Evolutionary conservation across 1,140 invertebrate genomes (phyloP).

Genomic region (Drosophila cardini): DNA sequence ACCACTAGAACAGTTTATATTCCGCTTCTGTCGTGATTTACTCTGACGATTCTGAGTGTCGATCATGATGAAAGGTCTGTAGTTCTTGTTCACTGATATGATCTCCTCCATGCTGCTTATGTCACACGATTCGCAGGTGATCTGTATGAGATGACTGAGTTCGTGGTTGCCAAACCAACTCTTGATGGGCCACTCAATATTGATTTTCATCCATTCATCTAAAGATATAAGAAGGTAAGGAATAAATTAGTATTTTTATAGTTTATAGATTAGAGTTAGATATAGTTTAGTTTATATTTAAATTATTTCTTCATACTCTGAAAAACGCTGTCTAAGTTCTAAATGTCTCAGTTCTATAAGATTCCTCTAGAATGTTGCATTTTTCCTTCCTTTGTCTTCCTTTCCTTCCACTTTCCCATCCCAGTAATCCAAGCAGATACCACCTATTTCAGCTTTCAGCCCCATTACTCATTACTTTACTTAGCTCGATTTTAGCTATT

Average conservation of each 20-base stretch:
- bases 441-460: too few relatives aligned
- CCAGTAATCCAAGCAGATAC: too few relatives aligned
- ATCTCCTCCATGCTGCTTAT: conserved; percentile 83
- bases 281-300: too few relatives aligned
- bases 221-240: conserved; percentile 45
- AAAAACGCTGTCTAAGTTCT: too few relatives aligned
- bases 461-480: neutral
- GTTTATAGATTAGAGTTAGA: too few relatives aligned
- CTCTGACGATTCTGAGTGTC: conserved; percentile 87
- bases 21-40: conserved; percentile 87
- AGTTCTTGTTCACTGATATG: conserved; percentile 87
- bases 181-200: conserved; percentile 89
- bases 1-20: conserved; percentile 89
- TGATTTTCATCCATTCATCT: conserved; percentile 93
- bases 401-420: too few relatives aligned
- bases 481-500: neutral
- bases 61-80: conserved; percentile 90
- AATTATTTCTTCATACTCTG: too few relatives aligned
- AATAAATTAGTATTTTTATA: neutral
- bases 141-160: conserved; percentile 89
- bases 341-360: too few relatives aligned
- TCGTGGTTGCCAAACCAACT: conserved; percentile 90
- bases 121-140: conserved; percentile 91
- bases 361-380: too few relatives aligned
- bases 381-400: too few relatives aligned